phyloP scores from a whole-genome alignment of 2,113 vertebrate species.

The Elephantulus edwardii region DNA sequence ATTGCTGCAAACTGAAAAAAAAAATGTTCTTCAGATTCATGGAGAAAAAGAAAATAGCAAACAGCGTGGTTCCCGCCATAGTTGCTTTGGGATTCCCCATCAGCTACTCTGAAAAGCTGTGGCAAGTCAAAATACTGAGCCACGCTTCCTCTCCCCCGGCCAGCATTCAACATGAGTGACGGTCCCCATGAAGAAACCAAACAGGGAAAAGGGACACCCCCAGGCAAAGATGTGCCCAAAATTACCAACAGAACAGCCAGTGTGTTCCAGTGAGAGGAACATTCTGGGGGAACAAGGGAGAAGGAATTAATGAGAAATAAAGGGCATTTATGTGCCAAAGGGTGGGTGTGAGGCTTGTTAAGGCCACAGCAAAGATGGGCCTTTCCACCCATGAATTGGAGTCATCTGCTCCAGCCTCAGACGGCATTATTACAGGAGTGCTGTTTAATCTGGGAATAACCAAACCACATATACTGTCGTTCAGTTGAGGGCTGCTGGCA shows the following conservation, averaged over 20 bases:
- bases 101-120: not conserved
- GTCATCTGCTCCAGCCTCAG: not conserved
- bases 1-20: not conserved
- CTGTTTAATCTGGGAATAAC: not conserved
- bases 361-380: not conserved
- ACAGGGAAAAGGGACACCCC: not conserved
- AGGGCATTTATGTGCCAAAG: not conserved
- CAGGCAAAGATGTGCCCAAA: not conserved
- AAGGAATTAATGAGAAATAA: constrained; percentile 22
- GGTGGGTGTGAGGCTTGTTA: not conserved
- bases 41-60: not conserved
- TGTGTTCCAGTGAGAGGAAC: not conserved
- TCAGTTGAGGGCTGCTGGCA: not conserved
- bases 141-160: not conserved
- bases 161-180: not conserved
- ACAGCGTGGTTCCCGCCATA: not conserved
- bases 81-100: not conserved
- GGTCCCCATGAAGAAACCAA: not conserved
- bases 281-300: constrained; percentile 49
- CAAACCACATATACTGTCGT: not conserved
- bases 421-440: not conserved
- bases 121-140: not conserved
- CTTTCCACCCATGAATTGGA: not conserved
- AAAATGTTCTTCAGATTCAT: not conserved
- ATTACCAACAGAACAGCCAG: not conserved